Percentiles rank a stretch among this genome's conserved stretches.
Evolutionary conservation across 1,140 invertebrate species (phyloP).

Genomic region (Globodera ellingtonae): DNA sequence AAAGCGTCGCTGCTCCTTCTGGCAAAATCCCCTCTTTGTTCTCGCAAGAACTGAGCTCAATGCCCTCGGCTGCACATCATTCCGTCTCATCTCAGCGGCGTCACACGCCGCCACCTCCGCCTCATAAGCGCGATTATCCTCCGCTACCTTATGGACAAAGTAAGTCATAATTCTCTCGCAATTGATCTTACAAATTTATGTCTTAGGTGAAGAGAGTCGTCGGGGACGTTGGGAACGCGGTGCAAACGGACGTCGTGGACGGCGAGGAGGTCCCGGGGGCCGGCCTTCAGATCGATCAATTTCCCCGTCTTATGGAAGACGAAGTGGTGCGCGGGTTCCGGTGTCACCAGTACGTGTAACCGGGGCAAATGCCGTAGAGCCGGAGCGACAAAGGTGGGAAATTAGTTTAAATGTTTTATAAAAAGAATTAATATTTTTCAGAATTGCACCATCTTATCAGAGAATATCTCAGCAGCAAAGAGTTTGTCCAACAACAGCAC

Average conservation of each 20-base stretch:
- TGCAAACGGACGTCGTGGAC: conserved; percentile 2
- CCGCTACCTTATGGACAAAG: conserved; percentile 5
- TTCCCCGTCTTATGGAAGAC: conserved; percentile 5
- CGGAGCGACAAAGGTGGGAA: not conserved
- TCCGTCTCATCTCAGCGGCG: not conserved
- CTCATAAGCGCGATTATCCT: conserved; percentile 6
- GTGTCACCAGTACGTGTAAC: not conserved
- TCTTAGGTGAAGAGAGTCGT: conserved; percentile 12
- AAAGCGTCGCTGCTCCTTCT: not conserved
- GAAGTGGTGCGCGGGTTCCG: conserved; percentile 1
- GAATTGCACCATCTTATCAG: not conserved
- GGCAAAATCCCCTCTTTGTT: conserved; percentile 2
- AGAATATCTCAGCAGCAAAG: conserved; percentile 17
- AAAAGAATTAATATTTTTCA: not conserved
- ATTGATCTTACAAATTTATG: not conserved
- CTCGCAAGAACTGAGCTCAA: not conserved
- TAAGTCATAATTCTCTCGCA: not conserved
- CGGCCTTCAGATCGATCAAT: not conserved
- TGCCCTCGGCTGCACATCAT: not conserved
- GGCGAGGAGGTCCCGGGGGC: not conserved
- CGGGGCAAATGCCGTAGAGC: not conserved
- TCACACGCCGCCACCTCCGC: not conserved
- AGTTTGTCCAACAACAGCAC: conserved; percentile 18
- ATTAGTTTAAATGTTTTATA: not conserved
- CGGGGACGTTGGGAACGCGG: conserved; percentile 13